Evolutionary conservation across 2,797 vertebrate species (phyloP).

Genomic region (Pogoniulus pusillus): DNA sequence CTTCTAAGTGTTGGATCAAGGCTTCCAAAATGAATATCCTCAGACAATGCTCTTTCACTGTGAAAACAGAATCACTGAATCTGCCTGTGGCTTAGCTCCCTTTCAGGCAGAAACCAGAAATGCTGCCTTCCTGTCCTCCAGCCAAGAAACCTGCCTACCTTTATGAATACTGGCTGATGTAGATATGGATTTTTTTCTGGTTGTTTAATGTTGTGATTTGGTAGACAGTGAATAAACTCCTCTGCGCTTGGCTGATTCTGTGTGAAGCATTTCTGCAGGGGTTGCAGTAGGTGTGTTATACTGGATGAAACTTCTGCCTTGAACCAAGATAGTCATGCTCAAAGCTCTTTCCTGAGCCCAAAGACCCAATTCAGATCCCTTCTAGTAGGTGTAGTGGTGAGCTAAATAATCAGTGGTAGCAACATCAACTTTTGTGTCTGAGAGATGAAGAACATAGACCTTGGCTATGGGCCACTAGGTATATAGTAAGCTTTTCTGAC

Average conservation of each 20-base stretch:
- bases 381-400: background rate
- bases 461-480: background rate
- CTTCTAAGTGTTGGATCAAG: background rate
- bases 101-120: background rate
- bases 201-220: background rate
- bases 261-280: fast-evolving
- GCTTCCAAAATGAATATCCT: background rate
- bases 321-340: background rate
- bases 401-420: background rate
- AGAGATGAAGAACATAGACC: background rate
- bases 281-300: background rate
- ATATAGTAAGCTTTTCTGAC: background rate
- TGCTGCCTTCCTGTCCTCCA: background rate
- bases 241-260: background rate
- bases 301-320: background rate
- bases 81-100: background rate
- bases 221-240: background rate
- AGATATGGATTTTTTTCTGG: background rate
- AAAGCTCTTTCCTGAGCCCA: background rate
- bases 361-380: background rate
- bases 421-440: background rate
- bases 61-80: background rate
- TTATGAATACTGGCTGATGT: background rate
- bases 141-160: background rate
- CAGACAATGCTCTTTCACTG: background rate